Evolutionary conservation across 2,113 vertebrate genomes (phyloP), one percentile per base, ranked within the genome.

Genomic region (Leucopsar rothschildi): DNA sequence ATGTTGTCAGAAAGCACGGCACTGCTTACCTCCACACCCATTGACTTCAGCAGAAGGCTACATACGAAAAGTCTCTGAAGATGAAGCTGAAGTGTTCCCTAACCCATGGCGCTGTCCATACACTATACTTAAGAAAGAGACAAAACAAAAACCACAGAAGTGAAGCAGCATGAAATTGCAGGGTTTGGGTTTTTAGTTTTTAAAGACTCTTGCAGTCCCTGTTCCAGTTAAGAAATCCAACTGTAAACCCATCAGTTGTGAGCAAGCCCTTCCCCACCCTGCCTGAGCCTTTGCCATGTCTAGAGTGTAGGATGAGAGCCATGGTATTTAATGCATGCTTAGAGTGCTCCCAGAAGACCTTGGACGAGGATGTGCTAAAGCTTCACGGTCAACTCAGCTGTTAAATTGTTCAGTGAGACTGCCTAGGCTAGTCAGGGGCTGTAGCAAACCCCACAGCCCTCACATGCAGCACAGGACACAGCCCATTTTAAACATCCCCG

Each of bases 111-210:
- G 82, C 87, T 92, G 84, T 96, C 95, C 96, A 88, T 31, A 91
- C 33, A 22, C 94, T 95, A 89, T 57, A 80, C 95, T 96, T 85
- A 55, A 85, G 82, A 95, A 91, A 94, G 88, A 96, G 88, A 96
- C 88, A 96, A 95, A 96, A 96, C 92, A 97, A 73, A 93, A 77
- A 97, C 86, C 96, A 97, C 75, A 95, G 14, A 92, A 92, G 49
- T 95, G 70, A 96, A 96, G 88, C 47, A 27, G 79, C 47, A 71
- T 65, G 80, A 93, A 90, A 93, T 66, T 23, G 52, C 11, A 92
- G 82, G 9, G 56, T 52, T 59, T 37, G 53, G 19, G 45, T 39
- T 66, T 57, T 52, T 39, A 7, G 25, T 72, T 80, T 40, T n/a
- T 28, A 35, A 92, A 91, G 50, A 76, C 37, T 87, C 56, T 66